phyloP scores from a whole-genome alignment of 2,113 vertebrate species.

The Chiloscyllium plagiosum region DNA sequence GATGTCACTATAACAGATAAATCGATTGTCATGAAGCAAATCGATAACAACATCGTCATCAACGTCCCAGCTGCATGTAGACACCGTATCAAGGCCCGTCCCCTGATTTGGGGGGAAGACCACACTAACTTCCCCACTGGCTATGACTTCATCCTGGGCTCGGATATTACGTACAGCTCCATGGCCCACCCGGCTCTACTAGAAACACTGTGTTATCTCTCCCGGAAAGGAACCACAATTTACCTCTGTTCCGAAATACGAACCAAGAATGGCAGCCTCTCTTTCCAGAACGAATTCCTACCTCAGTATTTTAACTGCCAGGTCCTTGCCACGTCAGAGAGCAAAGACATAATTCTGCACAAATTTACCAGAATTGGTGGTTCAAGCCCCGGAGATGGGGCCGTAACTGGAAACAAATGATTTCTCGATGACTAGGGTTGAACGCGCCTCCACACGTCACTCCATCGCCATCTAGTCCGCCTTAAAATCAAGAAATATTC shows the following conservation, averaged over 20 bases:
- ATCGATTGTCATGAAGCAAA: not conserved
- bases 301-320: constrained; percentile 1
- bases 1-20: not conserved
- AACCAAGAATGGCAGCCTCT: not conserved
- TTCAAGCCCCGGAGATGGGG: not conserved
- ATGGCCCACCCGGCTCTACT: not conserved
- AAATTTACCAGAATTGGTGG: not conserved
- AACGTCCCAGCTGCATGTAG: not conserved
- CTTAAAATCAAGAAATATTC: not conserved
- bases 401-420: not conserved
- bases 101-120: not conserved
- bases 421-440: not conserved
- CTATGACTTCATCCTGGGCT: constrained; percentile 10
- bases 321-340: not conserved
- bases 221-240: not conserved
- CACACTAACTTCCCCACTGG: not conserved
- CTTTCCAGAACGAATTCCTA: not conserved
- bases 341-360: not conserved
- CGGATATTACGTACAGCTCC: not conserved
- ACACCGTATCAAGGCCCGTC: not conserved
- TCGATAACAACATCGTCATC: not conserved
- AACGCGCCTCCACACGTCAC: not conserved
- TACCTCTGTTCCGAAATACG: not conserved
- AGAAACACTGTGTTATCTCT: not conserved
- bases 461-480: too few relatives aligned